Evolutionary conservation across 2,888 invertebrate genomes (phyloP), one percentile per base, ranked within the genome.

Genomic region (Drosophila macrospina): DNA sequence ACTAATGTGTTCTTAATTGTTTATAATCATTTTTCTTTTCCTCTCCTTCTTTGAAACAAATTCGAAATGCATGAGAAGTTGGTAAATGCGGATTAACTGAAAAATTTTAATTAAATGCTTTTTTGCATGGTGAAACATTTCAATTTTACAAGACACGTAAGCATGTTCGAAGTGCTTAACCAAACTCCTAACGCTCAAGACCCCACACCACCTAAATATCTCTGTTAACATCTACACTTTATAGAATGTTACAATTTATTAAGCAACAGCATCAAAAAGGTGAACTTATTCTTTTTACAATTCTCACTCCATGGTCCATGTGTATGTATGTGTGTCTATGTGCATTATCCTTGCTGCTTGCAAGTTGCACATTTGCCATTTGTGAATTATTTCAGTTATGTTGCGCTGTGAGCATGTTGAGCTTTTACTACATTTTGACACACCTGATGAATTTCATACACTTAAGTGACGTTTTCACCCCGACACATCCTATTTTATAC

Each of bases 171-270:
- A 85, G 73, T 79, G 80, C 69, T 74, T 55, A 52, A 50, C 54
- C 36, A 55, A 62, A 65, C 54, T 42, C 26, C 39, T 15, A 30
- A 2, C 32, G 20, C 16, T n/a, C 10, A 5, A 7, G 24, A 13
- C n/a, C 20, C 11, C 32, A 11, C 15, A 20, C 26, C 4, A 0
- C 3, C n/a, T n/a, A 52, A 13, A 52, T 15, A 26, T 20, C 39
- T 11, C 28, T 55, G 80, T 78, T 80, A 83, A 80, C 78, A 80
- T 72, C 78, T 69, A 67, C 78, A 80, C 80, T 83, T 87, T 88
- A 86, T 87, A 78, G 80, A 87, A 85, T 85, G 82, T 77, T 77
- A 65, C 86, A 86, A 84, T 87, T 87, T 84, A 81, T 85, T 79
- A 81, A 81, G 82, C 76, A 76, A 74, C 60, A 59, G 61, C 26